Conservation (phyloP, 2,888 invertebrate genomes). For the Noctuana brunneofusca region DNA sequence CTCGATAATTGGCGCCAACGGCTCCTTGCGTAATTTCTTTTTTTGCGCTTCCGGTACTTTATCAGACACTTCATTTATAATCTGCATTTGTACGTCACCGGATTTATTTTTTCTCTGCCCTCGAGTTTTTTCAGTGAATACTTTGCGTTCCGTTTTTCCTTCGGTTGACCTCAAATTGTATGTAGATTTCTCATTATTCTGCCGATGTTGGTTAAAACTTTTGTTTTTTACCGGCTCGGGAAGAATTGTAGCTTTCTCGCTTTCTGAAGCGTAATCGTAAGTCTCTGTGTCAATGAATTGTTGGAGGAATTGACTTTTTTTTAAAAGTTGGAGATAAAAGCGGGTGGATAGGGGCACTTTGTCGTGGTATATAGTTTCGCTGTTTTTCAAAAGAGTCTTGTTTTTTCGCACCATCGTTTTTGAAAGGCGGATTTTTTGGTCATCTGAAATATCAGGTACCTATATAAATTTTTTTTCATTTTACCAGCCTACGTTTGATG, state of each 20-base stretch:
- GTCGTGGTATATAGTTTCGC: conserved; percentile 71
- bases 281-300: conserved; percentile 60
- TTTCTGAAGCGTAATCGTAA: conserved; percentile 74
- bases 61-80: conserved; percentile 31
- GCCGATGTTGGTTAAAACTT: conserved; percentile 46
- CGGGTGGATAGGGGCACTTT: conserved; percentile 75
- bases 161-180: conserved; percentile 70
- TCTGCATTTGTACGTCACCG: conserved; percentile 37
- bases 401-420: conserved; percentile 59
- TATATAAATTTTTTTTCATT: neutral
- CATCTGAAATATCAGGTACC: conserved; percentile 47
- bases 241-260: conserved; percentile 55
- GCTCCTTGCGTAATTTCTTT: conserved; percentile 53
- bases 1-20: conserved; percentile 71
- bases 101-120: conserved; percentile 47
- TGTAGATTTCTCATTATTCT: conserved; percentile 53
- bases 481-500: neutral
- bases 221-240: conserved; percentile 47
- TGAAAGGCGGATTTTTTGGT: conserved; percentile 50
- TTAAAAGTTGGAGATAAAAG: conserved; percentile 70
- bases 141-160: conserved; percentile 64
- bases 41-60: conserved; percentile 39
- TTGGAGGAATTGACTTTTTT: conserved; percentile 67
- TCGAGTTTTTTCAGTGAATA: conserved; percentile 55
- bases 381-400: conserved; percentile 62